Base-by-base conservation (phyloP, 2,888 invertebrate species). In the Tetragonula carbonaria region DNA sequence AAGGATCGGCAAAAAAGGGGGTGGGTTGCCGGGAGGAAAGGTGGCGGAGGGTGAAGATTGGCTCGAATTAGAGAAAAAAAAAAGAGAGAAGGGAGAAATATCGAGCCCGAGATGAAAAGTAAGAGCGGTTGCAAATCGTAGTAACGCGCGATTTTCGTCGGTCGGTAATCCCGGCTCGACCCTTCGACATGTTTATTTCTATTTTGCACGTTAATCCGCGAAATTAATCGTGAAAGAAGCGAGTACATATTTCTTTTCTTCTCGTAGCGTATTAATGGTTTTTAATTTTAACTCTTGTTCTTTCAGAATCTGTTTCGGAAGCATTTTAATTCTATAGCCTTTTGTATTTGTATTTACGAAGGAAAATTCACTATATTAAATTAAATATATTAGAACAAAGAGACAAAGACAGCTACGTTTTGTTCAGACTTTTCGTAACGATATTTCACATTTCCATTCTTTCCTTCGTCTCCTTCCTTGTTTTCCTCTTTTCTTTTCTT, bases 51-150 rank as follows among this genome's bases (percentile, higher is more conserved):
- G 76, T 71, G 23, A 78, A 62, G 82, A 81, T 66, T 28, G 66
- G 62, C 67, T 71, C 50, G 62, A 70, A 73, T 74, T 70, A 80
- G 73, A 82, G 55, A 23, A 16, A 59, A 59, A 23, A 18, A 59
- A 70, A 62, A 21, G 6, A 38, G 13, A 28, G 18, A 18, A 13
- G 59, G 45, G 53, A 70, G 76, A 63, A 50, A 33, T 50, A 18
- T 45, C 38, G 51, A 70, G 68, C 62, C 79, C 80, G 79, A 86
- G 79, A 86, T 88, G 86, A 86, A 85, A 84, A 85, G 65, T 53
- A 82, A 80, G 83, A 84, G 88, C 86, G 90, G 91, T 91, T 85
- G 80, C 78, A 88, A 90, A 91, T 91, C 89, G 85, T 78, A 77
- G 79, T 82, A 84, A 90, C 82, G 68, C 77, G 84, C 75, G 28